These are phyloP conservation scores for Lepidurus packardi DNA, from an alignment of 1,140 invertebrate genomes.

Conservation along the genomic window DNA sequence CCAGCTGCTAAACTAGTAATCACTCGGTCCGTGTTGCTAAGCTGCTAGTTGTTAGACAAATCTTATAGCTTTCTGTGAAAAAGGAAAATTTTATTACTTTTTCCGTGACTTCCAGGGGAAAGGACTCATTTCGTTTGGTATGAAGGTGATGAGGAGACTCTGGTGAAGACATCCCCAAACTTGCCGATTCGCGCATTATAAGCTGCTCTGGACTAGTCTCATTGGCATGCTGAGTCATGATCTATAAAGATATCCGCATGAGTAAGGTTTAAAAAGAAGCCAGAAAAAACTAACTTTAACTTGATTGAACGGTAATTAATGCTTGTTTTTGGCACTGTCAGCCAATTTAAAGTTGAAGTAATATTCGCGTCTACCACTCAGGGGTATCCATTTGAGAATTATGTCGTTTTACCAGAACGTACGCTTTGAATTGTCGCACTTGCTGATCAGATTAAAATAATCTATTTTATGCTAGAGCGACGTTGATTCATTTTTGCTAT, in stretches of 20 bases:
- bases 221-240: neutral
- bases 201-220: neutral
- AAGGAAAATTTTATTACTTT: neutral
- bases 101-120: neutral
- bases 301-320: neutral
- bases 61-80: neutral
- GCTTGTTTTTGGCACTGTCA: neutral
- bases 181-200: neutral
- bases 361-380: neutral
- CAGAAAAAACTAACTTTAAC: neutral
- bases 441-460: neutral
- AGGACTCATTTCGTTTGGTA: neutral
- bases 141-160: neutral
- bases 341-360: neutral
- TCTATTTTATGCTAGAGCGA: neutral
- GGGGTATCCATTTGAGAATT: neutral
- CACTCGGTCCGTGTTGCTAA: constrained; percentile 51
- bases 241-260: neutral
- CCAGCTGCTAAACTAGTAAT: constrained; percentile 69
- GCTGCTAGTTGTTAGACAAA: neutral
- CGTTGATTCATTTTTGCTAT: neutral
- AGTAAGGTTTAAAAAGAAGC: neutral
- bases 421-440: neutral
- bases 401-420: neutral
- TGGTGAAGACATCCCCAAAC: constrained; percentile 1